These are phyloP conservation scores for Microtus richardsoni DNA, from an alignment of 2,113 vertebrate species.

Conservation along the genomic window DNA sequence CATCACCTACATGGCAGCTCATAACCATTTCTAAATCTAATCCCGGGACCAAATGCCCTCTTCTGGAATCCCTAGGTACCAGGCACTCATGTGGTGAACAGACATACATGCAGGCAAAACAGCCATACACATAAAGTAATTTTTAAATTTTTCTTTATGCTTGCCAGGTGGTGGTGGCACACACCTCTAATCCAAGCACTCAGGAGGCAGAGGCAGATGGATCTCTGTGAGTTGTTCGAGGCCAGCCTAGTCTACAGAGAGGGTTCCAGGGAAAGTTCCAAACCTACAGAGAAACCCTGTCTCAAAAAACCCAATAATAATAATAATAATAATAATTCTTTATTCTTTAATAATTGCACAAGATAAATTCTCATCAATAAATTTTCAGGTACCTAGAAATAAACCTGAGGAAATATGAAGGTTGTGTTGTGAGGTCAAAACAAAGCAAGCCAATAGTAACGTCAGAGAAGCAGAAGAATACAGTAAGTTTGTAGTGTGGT, in stretches of 20 bases:
- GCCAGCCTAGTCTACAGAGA: no score
- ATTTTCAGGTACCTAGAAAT: not conserved
- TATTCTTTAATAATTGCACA: not conserved
- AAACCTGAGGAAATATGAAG: not conserved
- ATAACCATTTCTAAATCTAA: not conserved
- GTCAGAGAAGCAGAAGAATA: not conserved
- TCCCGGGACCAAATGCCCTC: not conserved
- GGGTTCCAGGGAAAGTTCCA: no score
- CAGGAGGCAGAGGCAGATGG: no score
- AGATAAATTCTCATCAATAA: conserved; percentile 16
- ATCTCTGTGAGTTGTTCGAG: no score
- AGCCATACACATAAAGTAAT: not conserved
- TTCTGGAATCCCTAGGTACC: not conserved
- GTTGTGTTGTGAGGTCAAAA: not conserved
- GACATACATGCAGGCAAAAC: not conserved
- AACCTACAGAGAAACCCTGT: no score
- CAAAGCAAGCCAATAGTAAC: not conserved
- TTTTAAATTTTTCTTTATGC: not conserved
- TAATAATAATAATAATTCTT: no score
- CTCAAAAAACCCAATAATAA: no score
- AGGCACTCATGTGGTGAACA: not conserved
- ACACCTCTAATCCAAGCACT: no score
- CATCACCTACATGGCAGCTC: not conserved
- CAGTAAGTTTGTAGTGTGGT: not conserved
- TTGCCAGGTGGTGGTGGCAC: no score